Conservation (phyloP, 2,113 vertebrate species). For the Poeciliopsis occidentalis region DNA sequence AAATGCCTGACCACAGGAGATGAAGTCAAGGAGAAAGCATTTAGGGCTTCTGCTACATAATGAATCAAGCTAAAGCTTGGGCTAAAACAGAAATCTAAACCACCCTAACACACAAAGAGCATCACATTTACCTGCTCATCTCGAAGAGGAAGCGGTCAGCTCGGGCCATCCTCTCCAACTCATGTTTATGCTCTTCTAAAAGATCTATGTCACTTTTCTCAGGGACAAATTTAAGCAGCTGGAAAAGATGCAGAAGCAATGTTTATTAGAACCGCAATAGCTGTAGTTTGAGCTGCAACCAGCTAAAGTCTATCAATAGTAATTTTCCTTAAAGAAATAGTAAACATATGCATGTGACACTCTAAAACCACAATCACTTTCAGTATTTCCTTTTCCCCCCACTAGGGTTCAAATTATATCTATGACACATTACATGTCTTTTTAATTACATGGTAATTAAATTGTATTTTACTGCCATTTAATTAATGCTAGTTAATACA, state of each 20-base stretch:
- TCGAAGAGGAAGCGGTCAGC: slow-evolving; percentile 97
- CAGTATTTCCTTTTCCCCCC: not conserved
- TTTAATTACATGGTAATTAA: too few relatives aligned
- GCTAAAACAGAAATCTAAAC: not conserved
- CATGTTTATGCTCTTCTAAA: slow-evolving; percentile 97
- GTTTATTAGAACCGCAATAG: not conserved
- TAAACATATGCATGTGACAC: not conserved
- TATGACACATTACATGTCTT: too few relatives aligned
- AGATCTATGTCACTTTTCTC: slow-evolving; percentile 96
- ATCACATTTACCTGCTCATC: slow-evolving; percentile 91
- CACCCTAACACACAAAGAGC: not conserved
- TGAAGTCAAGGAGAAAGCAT: slow-evolving; percentile 30
- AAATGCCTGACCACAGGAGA: slow-evolving; percentile 43
- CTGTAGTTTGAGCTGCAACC: not conserved
- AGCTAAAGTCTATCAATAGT: not conserved
- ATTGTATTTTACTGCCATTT: too few relatives aligned
- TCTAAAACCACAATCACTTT: not conserved
- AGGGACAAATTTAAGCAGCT: slow-evolving; percentile 96
- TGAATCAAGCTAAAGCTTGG: slow-evolving; percentile 10
- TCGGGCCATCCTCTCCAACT: slow-evolving; percentile 96
- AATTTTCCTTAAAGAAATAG: not conserved
- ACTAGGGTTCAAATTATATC: not conserved
- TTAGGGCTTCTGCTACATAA: slow-evolving; percentile 14
- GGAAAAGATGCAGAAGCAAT: slow-evolving; percentile 14
- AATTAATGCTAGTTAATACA: too few relatives aligned